A percentile compares a stretch with the other conserved stretches of the same genome.
These are phyloP conservation scores for Fringilla coelebs DNA, from an alignment of 2,797 vertebrate species.

Conservation along the genomic window DNA sequence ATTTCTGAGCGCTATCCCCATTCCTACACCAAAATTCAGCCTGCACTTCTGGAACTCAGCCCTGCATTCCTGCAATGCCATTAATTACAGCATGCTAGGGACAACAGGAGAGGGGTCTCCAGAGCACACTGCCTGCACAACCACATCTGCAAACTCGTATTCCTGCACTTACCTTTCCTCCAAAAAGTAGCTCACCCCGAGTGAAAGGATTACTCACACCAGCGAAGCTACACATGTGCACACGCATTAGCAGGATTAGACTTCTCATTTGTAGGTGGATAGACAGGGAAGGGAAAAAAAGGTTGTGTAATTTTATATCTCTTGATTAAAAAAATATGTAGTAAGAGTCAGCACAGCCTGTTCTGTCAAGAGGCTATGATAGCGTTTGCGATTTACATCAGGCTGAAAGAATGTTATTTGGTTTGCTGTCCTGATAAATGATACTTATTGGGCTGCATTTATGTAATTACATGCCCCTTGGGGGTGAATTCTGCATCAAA, in stretches of 20 bases:
- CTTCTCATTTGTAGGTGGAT: neutral
- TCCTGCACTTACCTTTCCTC: neutral
- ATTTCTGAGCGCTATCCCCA: neutral
- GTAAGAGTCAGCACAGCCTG: neutral
- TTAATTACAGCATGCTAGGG: neutral
- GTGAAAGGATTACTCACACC: neutral
- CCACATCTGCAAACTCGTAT: neutral
- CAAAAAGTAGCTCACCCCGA: neutral
- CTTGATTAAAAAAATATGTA: neutral
- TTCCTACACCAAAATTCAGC: neutral
- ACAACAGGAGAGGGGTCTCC: neutral
- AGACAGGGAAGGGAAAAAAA: neutral
- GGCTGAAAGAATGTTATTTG: constrained; percentile 27
- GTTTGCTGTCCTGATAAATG: constrained; percentile 36
- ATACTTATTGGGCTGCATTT: constrained; percentile 41
- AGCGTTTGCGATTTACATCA: constrained; percentile 48
- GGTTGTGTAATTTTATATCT: neutral
- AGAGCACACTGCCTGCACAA: neutral
- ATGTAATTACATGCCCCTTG: constrained; percentile 49
- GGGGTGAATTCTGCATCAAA: constrained; percentile 54
- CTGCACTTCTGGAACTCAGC: neutral
- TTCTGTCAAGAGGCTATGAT: neutral
- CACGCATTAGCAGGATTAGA: neutral
- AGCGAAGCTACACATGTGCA: neutral
- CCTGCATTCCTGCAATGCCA: constrained; percentile 33